Conservation (phyloP, 2,113 vertebrate genomes). For the Thamnophis sirtalis region DNA sequence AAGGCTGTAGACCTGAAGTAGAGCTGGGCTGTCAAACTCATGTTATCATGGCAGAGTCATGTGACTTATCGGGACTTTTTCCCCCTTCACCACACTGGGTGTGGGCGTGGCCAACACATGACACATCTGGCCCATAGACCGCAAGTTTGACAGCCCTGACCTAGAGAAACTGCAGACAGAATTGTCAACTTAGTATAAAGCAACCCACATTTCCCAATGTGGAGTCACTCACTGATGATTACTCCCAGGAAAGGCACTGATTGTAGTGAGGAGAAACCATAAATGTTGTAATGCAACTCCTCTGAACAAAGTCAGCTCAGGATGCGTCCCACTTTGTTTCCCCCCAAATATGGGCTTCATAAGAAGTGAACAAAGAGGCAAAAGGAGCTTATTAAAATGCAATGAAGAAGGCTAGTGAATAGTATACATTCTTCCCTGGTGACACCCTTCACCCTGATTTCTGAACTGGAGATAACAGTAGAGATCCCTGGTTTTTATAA, state of each 20-base stretch:
- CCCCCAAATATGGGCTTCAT: neutral
- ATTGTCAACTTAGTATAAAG: neutral
- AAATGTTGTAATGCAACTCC: neutral
- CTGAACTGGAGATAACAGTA: rapidly evolving
- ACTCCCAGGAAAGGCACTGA: neutral
- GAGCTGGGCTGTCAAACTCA: neutral
- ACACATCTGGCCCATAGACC: no score
- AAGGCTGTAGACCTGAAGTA: neutral
- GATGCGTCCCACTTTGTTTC: neutral
- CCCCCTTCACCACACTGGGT: no score
- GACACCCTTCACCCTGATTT: neutral
- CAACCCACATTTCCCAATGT: neutral
- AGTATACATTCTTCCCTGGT: constrained; percentile 42
- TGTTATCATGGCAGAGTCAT: no score
- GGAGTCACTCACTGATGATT: neutral
- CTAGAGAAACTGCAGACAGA: neutral
- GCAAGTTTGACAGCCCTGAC: neutral
- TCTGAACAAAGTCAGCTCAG: neutral
- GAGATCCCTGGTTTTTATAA: neutral
- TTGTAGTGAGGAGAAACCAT: neutral
- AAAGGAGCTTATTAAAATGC: constrained; percentile 3
- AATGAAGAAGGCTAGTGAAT: constrained; percentile 30
- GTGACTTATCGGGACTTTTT: no score
- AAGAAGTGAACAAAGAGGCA: neutral
- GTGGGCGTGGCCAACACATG: no score